phyloP scores from a whole-genome alignment of 2,797 vertebrate genomes.

The Nannoperca australis region DNA sequence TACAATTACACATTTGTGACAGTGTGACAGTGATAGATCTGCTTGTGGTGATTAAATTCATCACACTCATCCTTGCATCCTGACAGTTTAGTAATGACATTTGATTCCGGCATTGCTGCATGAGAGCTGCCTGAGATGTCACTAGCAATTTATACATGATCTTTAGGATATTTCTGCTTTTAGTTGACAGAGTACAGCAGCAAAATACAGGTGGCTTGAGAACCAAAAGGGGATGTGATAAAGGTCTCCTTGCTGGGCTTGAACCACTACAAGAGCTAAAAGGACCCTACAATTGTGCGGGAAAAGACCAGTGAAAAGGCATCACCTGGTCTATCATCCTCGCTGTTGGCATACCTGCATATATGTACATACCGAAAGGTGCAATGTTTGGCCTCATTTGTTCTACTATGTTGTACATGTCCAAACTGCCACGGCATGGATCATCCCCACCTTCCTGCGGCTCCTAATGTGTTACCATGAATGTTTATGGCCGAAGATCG shows the following conservation, averaged over 20 bases:
- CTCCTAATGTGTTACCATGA: constrained; percentile 37
- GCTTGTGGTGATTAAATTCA: constrained; percentile 40
- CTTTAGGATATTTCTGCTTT: constrained; percentile 17
- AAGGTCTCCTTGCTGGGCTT: constrained; percentile 6
- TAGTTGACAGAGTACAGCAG: constrained; percentile 2
- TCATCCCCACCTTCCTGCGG: constrained; percentile 20
- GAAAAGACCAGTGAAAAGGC: constrained; percentile 17
- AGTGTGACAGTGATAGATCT: constrained; percentile 52
- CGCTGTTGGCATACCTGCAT: constrained; percentile 42
- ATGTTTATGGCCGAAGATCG: constrained; percentile 54
- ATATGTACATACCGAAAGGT: constrained; percentile 70
- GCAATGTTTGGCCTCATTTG: constrained; percentile 40
- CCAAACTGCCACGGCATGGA: constrained; percentile 34
- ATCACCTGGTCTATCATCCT: constrained; percentile 20
- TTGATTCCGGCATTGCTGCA: constrained; percentile 39
- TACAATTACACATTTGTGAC: constrained; percentile 44
- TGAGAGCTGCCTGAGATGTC: constrained; percentile 1
- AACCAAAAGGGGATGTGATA: not conserved
- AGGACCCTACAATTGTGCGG: not conserved
- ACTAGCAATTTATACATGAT: constrained; percentile 32
- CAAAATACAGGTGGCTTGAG: constrained; percentile 5
- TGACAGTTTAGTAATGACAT: constrained; percentile 60
- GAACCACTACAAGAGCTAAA: not conserved
- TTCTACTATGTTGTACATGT: constrained; percentile 46
- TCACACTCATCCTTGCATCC: constrained; percentile 23